These are phyloP conservation scores for Anguilla anguilla DNA, from an alignment of 2,797 vertebrate species.

Conservation along the genomic window DNA sequence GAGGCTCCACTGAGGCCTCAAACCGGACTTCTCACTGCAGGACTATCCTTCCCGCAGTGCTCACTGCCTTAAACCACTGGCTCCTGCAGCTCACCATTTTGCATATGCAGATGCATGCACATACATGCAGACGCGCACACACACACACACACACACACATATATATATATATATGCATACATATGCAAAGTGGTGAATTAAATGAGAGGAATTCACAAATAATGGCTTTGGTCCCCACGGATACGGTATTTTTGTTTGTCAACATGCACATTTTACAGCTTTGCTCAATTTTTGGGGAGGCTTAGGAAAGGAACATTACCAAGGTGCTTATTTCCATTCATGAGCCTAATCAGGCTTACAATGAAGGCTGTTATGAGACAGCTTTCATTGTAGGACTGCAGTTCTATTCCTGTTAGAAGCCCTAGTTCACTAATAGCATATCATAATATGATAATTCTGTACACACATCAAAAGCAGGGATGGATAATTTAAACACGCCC, in stretches of 20 bases:
- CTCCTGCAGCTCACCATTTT: neutral
- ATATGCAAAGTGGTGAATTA: neutral
- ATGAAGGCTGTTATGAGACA: slow-evolving; percentile 18
- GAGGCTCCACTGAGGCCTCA: neutral
- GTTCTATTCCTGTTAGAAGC: neutral
- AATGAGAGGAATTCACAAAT: neutral
- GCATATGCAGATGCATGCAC: neutral
- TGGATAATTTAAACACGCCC: slow-evolving; percentile 15
- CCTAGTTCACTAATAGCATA: no score
- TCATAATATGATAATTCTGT: neutral
- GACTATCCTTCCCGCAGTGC: neutral
- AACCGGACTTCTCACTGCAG: neutral
- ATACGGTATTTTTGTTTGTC: neutral
- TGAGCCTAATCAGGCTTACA: slow-evolving; percentile 14
- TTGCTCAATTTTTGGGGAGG: slow-evolving; percentile 15
- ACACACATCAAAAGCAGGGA: neutral
- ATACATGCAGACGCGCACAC: no score
- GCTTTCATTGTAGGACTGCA: neutral
- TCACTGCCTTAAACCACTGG: neutral
- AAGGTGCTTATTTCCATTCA: slow-evolving; percentile 27
- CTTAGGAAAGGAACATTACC: slow-evolving; percentile 28
- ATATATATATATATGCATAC: no score
- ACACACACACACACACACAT: no score
- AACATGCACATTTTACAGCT: neutral
- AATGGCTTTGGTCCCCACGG: neutral